phyloP scores from a whole-genome alignment of 2,888 invertebrate genomes.

The Cephus spinipes region DNA sequence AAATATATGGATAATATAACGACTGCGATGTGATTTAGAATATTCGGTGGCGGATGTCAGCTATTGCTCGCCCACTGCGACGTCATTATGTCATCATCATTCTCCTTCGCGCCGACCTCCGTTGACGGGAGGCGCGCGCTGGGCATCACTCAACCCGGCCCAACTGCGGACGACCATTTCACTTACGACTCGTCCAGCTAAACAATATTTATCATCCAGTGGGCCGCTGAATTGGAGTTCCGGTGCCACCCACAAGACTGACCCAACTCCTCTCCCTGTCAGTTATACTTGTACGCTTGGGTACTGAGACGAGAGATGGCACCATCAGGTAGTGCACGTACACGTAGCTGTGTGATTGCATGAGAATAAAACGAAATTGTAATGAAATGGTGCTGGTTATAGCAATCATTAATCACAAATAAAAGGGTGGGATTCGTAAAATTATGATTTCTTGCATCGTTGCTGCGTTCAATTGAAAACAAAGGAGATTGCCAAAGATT shows the following conservation, averaged over 20 bases:
- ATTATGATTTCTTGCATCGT: not conserved
- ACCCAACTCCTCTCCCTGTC: slow-evolving; percentile 7
- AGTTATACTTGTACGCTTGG: not conserved
- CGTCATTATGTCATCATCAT: slow-evolving; percentile 67
- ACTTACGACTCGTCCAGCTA: slow-evolving; percentile 47
- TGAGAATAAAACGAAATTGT: not conserved
- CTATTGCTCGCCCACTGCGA: slow-evolving; percentile 66
- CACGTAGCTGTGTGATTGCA: not conserved
- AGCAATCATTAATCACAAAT: not conserved
- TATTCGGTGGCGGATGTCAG: slow-evolving; percentile 66
- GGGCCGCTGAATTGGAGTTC: slow-evolving; percentile 57
- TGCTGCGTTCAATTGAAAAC: not conserved
- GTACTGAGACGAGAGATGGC: not conserved
- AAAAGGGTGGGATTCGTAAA: not conserved
- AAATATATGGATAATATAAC: not conserved
- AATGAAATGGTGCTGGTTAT: not conserved
- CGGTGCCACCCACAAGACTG: slow-evolving; percentile 53
- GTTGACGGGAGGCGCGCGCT: slow-evolving; percentile 64
- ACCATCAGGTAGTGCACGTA: not conserved
- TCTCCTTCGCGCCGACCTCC: slow-evolving; percentile 57
- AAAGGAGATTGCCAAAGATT: not conserved
- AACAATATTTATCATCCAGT: slow-evolving; percentile 60
- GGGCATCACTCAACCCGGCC: slow-evolving; percentile 60
- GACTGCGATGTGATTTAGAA: slow-evolving; percentile 58
- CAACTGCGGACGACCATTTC: slow-evolving; percentile 44